phyloP scores from a whole-genome alignment of 2,888 invertebrate species.

The Pyrrhopygopsis socrates region DNA sequence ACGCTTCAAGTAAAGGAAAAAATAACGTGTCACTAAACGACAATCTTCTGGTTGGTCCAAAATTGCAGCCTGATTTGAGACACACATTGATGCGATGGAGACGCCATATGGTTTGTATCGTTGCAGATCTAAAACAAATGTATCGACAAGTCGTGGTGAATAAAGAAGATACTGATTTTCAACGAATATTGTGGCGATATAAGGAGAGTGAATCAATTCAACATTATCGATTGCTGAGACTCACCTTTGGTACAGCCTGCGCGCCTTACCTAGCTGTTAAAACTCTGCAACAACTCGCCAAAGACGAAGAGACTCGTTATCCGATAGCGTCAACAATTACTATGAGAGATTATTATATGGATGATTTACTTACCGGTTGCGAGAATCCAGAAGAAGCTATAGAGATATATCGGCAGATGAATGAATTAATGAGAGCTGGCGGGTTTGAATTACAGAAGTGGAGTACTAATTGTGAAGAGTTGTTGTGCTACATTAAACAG shows the following conservation, averaged over 20 bases:
- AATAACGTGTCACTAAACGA: constrained; percentile 69
- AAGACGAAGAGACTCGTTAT: constrained; percentile 58
- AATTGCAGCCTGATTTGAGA: constrained; percentile 70
- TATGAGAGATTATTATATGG: constrained; percentile 19
- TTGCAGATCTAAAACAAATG: constrained; percentile 70
- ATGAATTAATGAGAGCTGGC: constrained; percentile 65
- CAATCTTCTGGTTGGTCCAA: constrained; percentile 63
- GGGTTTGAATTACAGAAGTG: constrained; percentile 81
- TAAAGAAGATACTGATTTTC: constrained; percentile 57
- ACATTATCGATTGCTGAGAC: constrained; percentile 61
- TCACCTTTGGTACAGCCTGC: constrained; percentile 79
- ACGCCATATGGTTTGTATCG: constrained; percentile 49
- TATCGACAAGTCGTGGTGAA: constrained; percentile 57
- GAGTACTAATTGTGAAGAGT: constrained; percentile 59
- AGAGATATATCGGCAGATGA: constrained; percentile 69
- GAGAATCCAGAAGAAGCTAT: constrained; percentile 69
- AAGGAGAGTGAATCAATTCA: constrained; percentile 35
- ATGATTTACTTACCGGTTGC: constrained; percentile 48
- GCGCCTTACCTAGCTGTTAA: constrained; percentile 78
- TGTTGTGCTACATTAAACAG: neutral
- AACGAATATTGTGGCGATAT: constrained; percentile 73
- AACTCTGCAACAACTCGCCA: constrained; percentile 60
- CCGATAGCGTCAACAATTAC: constrained; percentile 61
- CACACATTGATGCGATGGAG: constrained; percentile 66
- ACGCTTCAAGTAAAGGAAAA: constrained; percentile 61